Base-by-base conservation (phyloP, 2,888 invertebrate genomes). In the Panorpa germanica region DNA sequence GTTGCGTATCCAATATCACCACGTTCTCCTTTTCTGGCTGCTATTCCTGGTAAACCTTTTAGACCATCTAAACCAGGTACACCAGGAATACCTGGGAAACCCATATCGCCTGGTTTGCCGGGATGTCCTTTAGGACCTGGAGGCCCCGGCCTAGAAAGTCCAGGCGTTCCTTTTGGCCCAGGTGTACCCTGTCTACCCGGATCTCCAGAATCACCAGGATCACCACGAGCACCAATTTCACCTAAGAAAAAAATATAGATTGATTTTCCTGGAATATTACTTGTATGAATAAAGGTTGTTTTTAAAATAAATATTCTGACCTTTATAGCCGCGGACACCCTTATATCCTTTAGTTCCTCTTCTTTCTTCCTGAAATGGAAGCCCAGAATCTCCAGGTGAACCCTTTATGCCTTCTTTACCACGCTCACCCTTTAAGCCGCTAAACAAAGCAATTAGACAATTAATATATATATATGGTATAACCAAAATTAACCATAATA, bases 111-210 rank as follows among this genome's bases (percentile, higher is more conserved):
- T 20, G 49, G 55, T 1, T 65, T 50, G 18, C 82, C 83, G 2
- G 59, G 52, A 37, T 63, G 61, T 4, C 82, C 82, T 49, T 73
- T 75, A 7, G 55, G 46, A 10, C 83, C 83, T 16, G 49, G 40
- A 0, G 56, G 49, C 13, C 77, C 78, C 8, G 35, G 31, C 3
- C 47, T 23, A 33, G 58, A 47, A 6, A 44, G 45, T 22, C 70
- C 69, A 5, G 53, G 49, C 0, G 45, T 29, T n/a, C 70, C 66
- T 2, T 49, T 27, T 12, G 25, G 22, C 9, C 31, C 31, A 16
- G n/a, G n/a, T n/a, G 19, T 4, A 15, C 26, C 26, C 15, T 25
- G 5, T 14, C 6, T 5, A 11, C 26, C 26, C 5, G 13, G 13
- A 25, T 25, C 11, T 8, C 26, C 26, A 5, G 7, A 11, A 13